Evolutionary conservation across 2,888 invertebrate species (phyloP), one percentile per base, ranked within the genome.

Genomic region (Timandra comae): DNA sequence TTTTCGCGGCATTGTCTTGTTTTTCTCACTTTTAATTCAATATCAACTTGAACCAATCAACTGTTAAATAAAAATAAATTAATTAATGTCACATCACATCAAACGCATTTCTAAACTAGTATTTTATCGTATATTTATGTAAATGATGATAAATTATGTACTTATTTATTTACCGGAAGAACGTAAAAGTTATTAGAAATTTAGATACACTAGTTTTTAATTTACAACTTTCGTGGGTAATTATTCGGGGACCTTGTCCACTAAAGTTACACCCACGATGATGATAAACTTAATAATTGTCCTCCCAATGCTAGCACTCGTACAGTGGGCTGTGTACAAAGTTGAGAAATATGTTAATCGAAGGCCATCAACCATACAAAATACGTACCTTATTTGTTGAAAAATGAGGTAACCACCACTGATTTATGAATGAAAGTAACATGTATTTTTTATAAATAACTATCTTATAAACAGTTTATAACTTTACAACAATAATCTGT

Each of bases 1-100:
- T 84, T 97, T 97, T 58, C 94, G 89, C 52, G 95, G 93, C 94
- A 95, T 95, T 62, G 63, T 82, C 38, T 34, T 38, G 41, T 12
- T 11, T 30, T 7, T 12, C 12, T 8, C 11, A 12, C 22, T 22
- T 19, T 11, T 3, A 29, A 21, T 23, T 35, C 9, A 10, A 34
- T 7, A 22, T n/a, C 22, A n/a, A 22, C 8, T 9, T 22, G 7
- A 11, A 24, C 9, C 6, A 7, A 10, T 5, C 24, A 24, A 24
- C 16, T 16, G 16, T 5, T 5, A 16, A 16, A 16, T 16, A 6
- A 16, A 6, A n/a, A 16, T 16, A 16, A 6, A 16, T n/a, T 16
- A 16, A 16, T 16, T 16, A 16, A 16, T 3, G 16, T 16, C 6
- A 5, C 16, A 5, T 16, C 16, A 16, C 6, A 16, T 5, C 3